A percentile compares a stretch with the other conserved stretches of the same genome.
Conservation (phyloP, 2,797 vertebrate genomes). For the Cichlasoma orientale region DNA sequence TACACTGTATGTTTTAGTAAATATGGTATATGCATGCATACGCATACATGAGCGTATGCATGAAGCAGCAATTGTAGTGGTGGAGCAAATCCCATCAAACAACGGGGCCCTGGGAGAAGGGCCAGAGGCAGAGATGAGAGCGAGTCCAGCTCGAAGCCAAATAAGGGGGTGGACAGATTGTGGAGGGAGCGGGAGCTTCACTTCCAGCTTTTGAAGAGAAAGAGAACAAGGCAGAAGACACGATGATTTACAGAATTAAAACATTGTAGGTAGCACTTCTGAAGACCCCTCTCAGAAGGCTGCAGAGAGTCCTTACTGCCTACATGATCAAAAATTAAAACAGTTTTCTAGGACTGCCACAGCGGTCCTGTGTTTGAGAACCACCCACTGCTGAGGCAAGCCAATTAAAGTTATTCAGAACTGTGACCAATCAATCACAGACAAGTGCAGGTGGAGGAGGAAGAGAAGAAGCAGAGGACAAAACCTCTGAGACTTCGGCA, state of each 20-base stretch:
- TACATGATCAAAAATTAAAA: conserved; percentile 62
- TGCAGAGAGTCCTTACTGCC: conserved; percentile 55
- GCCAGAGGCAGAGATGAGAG: conserved; percentile 78
- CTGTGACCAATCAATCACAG: conserved; percentile 73
- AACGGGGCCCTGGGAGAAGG: conserved; percentile 72
- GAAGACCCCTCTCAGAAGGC: conserved; percentile 46
- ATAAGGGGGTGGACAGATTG: conserved; percentile 48
- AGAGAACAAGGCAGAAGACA: conserved; percentile 37
- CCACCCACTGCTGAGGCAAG: conserved; percentile 67
- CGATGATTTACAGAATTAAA: conserved; percentile 43
- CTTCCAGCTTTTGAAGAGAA: conserved; percentile 39
- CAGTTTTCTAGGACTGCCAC: conserved; percentile 55
- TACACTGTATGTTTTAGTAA: conserved; percentile 15
- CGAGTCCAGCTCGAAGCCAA: conserved; percentile 67
- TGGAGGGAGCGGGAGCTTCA: conserved; percentile 30
- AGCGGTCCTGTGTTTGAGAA: conserved; percentile 46
- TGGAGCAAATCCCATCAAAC: conserved; percentile 80
- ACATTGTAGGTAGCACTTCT: conserved; percentile 50
- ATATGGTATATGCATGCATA: conserved; percentile 14
- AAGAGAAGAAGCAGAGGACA: conserved; percentile 55
- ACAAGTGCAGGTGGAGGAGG: conserved; percentile 68
- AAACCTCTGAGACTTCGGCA: conserved; percentile 40
- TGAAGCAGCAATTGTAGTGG: conserved; percentile 67
- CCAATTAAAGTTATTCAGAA: conserved; percentile 74
- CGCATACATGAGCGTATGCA: conserved; percentile 34